These are phyloP conservation scores for Amphiprion ocellaris DNA, from an alignment of 2,113 vertebrate species.

Conservation along the genomic window DNA sequence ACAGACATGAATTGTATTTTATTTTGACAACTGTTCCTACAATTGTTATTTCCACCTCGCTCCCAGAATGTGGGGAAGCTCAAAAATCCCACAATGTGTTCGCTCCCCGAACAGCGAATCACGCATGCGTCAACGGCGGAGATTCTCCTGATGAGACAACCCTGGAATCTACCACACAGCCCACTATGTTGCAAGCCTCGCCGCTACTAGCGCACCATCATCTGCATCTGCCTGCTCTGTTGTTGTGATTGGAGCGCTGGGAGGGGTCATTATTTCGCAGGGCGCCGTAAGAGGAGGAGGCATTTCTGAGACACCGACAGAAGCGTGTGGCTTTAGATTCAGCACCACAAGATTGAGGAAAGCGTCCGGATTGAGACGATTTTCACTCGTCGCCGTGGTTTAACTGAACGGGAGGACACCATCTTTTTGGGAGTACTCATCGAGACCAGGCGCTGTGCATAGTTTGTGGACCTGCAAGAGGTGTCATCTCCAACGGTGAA, in stretches of 20 bases:
- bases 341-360: conserved; percentile 79
- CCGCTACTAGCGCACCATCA: conserved; percentile 76
- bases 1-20: too few relatives aligned
- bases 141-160: conserved; percentile 73
- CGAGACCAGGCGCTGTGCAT: conserved; percentile 49
- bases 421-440: conserved; percentile 64
- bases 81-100: conserved; percentile 23
- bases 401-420: conserved; percentile 45
- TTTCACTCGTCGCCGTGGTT: conserved; percentile 54
- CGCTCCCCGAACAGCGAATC: conserved; percentile 30
- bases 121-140: conserved; percentile 77
- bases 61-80: conserved; percentile 34
- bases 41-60: not conserved
- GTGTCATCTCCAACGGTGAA: conserved; percentile 51
- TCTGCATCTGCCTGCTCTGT: conserved; percentile 81
- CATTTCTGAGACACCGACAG: conserved; percentile 79
- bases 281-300: conserved; percentile 69
- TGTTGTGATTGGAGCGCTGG: conserved; percentile 68
- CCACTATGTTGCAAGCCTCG: conserved; percentile 76
- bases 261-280: conserved; percentile 85
- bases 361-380: conserved; percentile 74
- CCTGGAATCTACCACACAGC: conserved; percentile 59
- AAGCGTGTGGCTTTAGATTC: conserved; percentile 80
- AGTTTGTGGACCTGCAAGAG: conserved; percentile 72
- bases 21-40: not conserved